Base-by-base conservation (phyloP, 1,140 invertebrate species). In the Neoseiulus cucumeris region DNA sequence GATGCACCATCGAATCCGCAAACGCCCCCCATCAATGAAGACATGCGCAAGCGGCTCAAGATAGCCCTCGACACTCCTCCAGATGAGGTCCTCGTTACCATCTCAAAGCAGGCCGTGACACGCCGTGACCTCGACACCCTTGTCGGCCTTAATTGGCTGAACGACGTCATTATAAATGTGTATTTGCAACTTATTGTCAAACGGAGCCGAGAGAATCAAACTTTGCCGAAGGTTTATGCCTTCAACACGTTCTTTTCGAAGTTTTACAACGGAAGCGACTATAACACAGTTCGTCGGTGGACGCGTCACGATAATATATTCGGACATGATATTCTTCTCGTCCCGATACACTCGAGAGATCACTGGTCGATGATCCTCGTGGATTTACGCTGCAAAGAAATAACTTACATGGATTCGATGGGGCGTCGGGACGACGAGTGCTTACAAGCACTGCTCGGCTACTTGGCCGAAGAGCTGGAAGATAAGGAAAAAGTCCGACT, bases 311-410 rank as follows among this genome's bases (percentile, higher is more conserved):
- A 90, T 29, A 90, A 97, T 75, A 82, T 96, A 64, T 94, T 96
- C 75, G 74, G 81, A 1, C 79, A 86, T 70, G 86, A 93, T 72
- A 74, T 92, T 9, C 76, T 95, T 22, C 76, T 93, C 7, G 81
- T 97, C 18, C 94, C 95, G 0, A 83, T 98, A 33, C 94, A 98
- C 79, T 78, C 96, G 28, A 87, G 86, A 1, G 83, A 94, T 67
- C 95, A 98, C 76, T 99, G 95, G 95, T 96, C 91, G 75, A 80
- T 98, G 78, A 85, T 87, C n/a, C 79, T 90, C n/a, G 83, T 96
- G 1, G 84, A 95, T 74, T 84, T 95, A 70, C 79, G 82, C 17
- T 77, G 84, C 39, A 85, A 87, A 73, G 78, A 76, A 0, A 84
- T 96, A 5, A 74, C 79, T 28, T 98, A 96, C 76, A 93, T 87